A percentile compares a stretch with the other conserved stretches of the same genome.
These are phyloP conservation scores for Pelmatolapia mariae DNA, from an alignment of 2,113 vertebrate genomes.

Conservation along the genomic window DNA sequence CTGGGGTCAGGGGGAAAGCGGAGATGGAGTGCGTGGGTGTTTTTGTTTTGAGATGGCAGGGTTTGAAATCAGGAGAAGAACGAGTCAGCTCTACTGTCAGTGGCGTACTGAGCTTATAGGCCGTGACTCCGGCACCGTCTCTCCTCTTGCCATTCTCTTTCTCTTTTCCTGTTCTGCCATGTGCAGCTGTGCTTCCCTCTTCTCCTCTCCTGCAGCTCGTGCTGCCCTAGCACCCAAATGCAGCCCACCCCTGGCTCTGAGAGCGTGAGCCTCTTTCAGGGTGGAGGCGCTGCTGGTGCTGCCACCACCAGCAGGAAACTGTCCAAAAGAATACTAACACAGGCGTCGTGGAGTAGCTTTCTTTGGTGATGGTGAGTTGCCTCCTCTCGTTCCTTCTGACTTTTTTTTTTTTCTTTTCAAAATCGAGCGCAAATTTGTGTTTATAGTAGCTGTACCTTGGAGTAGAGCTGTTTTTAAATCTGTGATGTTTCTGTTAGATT, in stretches of 20 bases:
- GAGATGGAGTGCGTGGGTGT: constrained; percentile 77
- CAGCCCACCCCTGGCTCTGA: constrained; percentile 46
- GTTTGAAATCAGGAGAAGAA: constrained; percentile 66
- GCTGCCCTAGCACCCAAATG: constrained; percentile 44
- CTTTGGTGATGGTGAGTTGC: constrained; percentile 75
- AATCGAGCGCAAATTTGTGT: background rate
- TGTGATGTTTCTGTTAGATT: background rate
- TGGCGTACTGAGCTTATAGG: constrained; percentile 49
- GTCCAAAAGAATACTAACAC: constrained; percentile 39
- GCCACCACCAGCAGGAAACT: constrained; percentile 42
- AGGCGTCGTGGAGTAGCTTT: constrained; percentile 50
- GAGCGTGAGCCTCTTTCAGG: constrained; percentile 50
- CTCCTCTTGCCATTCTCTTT: constrained; percentile 35
- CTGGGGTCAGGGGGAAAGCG: constrained; percentile 71
- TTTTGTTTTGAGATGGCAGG: constrained; percentile 80
- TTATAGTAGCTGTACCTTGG: background rate
- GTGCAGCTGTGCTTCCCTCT: constrained; percentile 46
- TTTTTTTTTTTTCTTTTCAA: background rate
- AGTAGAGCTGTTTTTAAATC: background rate
- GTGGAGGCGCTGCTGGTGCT: constrained; percentile 46
- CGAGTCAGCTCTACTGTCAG: constrained; percentile 57
- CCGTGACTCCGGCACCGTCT: constrained; percentile 29
- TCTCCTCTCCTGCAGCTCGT: constrained; percentile 30
- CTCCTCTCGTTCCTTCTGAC: background rate
- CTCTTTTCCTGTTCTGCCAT: constrained; percentile 22